These are phyloP conservation scores for Aphaenogaster floridana DNA, from an alignment of 1,140 invertebrate species.

Conservation along the genomic window DNA sequence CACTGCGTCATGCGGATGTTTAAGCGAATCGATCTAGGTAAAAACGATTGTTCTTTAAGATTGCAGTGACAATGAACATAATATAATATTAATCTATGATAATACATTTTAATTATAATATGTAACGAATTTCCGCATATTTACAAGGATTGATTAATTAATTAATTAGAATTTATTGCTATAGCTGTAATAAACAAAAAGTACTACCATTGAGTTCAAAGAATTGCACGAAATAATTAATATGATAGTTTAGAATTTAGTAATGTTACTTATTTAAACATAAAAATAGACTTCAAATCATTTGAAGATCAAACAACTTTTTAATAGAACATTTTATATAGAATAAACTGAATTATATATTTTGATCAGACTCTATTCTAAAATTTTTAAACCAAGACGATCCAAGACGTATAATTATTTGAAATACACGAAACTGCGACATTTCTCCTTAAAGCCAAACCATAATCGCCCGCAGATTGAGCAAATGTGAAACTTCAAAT, in stretches of 20 bases:
- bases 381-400: neutral
- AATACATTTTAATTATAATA: constrained; percentile 9
- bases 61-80: neutral
- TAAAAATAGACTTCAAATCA: neutral
- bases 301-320: neutral
- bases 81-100: constrained; percentile 1
- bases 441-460: neutral
- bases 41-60: neutral
- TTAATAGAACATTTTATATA: neutral
- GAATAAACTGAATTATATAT: neutral
- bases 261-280: neutral
- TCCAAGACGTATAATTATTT: neutral
- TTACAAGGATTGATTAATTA: neutral
- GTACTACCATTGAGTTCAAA: neutral
- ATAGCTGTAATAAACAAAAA: neutral
- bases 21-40: neutral
- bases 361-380: neutral
- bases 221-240: neutral
- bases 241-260: neutral
- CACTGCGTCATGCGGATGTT: constrained; percentile 33
- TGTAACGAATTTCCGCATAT: neutral
- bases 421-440: neutral
- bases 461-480: constrained; percentile 18
- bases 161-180: neutral
- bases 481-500: constrained; percentile 24